Evolutionary conservation across 2,797 vertebrate species (phyloP), one percentile per base, ranked within the genome.

Genomic region (Phalloptychus januarius): DNA sequence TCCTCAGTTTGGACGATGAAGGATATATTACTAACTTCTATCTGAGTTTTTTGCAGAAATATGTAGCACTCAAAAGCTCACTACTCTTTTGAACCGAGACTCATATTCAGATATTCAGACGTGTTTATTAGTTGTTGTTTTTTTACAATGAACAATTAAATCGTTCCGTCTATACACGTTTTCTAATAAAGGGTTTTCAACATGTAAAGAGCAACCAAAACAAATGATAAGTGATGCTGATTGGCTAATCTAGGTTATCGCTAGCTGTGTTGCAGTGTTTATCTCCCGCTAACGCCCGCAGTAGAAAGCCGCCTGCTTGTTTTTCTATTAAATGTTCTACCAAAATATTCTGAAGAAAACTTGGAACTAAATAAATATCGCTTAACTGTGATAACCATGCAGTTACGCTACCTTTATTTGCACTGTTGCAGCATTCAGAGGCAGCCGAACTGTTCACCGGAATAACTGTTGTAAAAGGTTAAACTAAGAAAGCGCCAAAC

Each of bases 381-480:
- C 8, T 48, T 33, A 63, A 18, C 67, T 38, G 44, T 1, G 0
- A 70, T 1, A 0, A 61, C 1, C 45, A 73, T 63, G 78, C 42
- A 54, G 4, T 2, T 3, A 42, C 1, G 3, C 89, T 92, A 92
- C 89, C 91, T 89, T 87, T 83, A 71, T 84, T 69, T 81, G 23
- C 75, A 77, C 86, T 87, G 91, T 70, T 81, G 82, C 83, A 79
- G 77, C 90, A 92, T 89, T 70, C 85, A 82, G 71, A 69, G 25
- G 46, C 77, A 63, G 54, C 45, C 76, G 67, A 85, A 85, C 81
- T 61, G 56, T 71, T 75, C 38, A 78, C 90, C 89, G 92, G 93
- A 95, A 94, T 92, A 89, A 93, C 83, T 72, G 85, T 83, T 76
- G 61, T 87, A 15, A 20, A 2, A 25, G 44, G 69, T 44, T 13